Evolutionary conservation across 2,797 vertebrate genomes (phyloP).

Genomic region (Diplodus puntazzo): DNA sequence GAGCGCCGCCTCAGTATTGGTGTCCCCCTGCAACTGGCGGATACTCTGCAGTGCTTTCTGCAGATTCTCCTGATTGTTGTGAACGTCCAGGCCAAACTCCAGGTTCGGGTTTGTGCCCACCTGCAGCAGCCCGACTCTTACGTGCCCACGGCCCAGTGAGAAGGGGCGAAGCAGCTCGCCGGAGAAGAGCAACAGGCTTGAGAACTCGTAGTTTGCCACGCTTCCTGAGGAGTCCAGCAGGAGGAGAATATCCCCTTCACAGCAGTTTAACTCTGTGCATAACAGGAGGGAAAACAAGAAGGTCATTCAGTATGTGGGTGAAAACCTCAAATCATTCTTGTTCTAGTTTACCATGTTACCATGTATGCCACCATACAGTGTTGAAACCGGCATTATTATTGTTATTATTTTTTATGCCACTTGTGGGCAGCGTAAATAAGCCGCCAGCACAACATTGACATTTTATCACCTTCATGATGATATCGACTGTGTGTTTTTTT

Average conservation of each 20-base stretch:
- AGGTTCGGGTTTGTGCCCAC: slow-evolving; percentile 86
- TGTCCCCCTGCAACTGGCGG: slow-evolving; percentile 90
- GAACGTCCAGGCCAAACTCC: slow-evolving; percentile 86
- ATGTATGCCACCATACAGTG: neutral
- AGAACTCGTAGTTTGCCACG: slow-evolving; percentile 91
- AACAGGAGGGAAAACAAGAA: slow-evolving; percentile 27
- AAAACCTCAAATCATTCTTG: neutral
- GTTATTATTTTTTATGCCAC: neutral
- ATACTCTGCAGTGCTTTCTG: slow-evolving; percentile 80
- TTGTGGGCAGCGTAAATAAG: neutral
- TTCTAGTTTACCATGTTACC: neutral
- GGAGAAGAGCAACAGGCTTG: slow-evolving; percentile 86
- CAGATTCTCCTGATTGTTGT: slow-evolving; percentile 73
- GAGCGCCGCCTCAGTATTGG: slow-evolving; percentile 89
- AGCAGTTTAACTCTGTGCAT: slow-evolving; percentile 70
- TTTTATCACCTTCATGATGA: neutral
- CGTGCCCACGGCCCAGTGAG: slow-evolving; percentile 85
- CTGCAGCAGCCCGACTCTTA: slow-evolving; percentile 85
- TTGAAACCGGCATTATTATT: neutral
- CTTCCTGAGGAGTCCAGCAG: slow-evolving; percentile 94
- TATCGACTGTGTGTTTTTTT: too few relatives aligned
- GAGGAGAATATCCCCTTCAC: slow-evolving; percentile 90
- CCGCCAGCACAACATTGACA: neutral
- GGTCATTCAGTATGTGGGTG: neutral
- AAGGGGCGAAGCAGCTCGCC: slow-evolving; percentile 86